These are phyloP conservation scores for Silurus asotus DNA, from an alignment of 2,113 vertebrate species.

Conservation along the genomic window DNA sequence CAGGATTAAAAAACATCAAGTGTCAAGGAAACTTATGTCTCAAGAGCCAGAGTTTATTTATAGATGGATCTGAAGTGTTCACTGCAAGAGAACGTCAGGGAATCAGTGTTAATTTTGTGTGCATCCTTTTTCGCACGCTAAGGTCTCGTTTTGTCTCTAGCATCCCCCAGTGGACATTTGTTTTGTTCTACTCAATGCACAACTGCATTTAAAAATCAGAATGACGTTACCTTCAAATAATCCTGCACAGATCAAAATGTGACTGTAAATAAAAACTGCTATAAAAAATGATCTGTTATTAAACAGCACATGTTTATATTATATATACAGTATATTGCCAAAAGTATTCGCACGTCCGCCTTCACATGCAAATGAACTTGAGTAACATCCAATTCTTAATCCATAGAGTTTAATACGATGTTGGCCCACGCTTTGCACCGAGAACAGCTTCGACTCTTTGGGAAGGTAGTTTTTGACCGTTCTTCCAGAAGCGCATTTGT, in stretches of 20 bases:
- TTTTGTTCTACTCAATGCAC: neutral
- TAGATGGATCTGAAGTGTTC: constrained; percentile 4
- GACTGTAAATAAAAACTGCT: neutral
- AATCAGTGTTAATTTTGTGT: neutral
- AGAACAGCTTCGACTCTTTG: no score
- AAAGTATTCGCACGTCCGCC: no score
- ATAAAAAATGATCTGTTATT: neutral
- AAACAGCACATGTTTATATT: neutral
- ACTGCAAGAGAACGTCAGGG: neutral
- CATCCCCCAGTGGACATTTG: neutral
- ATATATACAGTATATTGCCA: no score
- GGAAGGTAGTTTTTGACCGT: no score
- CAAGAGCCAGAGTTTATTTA: neutral
- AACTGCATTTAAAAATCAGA: neutral
- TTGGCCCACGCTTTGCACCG: no score
- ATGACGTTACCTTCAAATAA: neutral
- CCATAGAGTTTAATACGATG: no score
- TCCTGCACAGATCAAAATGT: neutral
- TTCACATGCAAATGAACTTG: no score
- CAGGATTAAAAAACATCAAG: neutral
- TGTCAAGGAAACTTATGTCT: neutral
- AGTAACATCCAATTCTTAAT: no score
- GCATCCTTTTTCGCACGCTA: neutral
- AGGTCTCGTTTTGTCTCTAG: neutral
- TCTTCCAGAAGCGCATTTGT: no score